Evolutionary conservation across 53 echinoderm and acorn worm genomes (phyloP).

Genomic region (Apostichopus leukothele): DNA sequence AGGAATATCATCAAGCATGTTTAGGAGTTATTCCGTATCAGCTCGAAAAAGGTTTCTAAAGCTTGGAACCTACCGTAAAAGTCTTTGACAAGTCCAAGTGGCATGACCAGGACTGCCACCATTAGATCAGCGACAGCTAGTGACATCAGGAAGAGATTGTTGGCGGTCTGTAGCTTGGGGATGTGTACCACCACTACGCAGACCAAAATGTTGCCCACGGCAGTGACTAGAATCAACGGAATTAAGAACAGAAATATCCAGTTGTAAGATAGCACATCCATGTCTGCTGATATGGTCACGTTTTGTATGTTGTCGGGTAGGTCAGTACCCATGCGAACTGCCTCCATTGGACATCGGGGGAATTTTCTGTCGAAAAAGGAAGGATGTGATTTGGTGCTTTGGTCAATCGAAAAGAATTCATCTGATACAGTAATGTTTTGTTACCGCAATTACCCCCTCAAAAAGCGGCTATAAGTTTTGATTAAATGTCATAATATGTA

Average conservation of each 20-base stretch:
- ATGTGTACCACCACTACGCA: slow-evolving; percentile 69
- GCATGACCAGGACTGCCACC: slow-evolving; percentile 96
- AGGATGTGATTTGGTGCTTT: no score
- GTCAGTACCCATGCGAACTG: neutral
- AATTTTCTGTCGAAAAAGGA: neutral
- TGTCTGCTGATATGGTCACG: neutral
- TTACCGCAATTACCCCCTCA: no score
- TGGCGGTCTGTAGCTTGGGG: slow-evolving; percentile 69
- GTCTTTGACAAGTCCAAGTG: slow-evolving; percentile 70
- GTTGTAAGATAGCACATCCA: slow-evolving; percentile 2
- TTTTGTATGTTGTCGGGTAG: neutral
- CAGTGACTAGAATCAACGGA: slow-evolving; percentile 63
- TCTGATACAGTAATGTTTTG: no score
- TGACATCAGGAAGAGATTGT: slow-evolving; percentile 83
- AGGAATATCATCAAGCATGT: no score
- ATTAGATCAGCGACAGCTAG: slow-evolving; percentile 90
- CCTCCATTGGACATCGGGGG: neutral
- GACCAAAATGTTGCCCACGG: slow-evolving; percentile 74
- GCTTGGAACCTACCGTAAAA: slow-evolving; percentile 63
- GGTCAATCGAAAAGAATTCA: no score
- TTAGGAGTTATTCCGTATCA: no score
- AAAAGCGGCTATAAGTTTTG: no score
- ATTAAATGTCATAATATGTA: no score
- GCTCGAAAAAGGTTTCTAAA: no score
- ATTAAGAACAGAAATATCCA: slow-evolving; percentile 69